Evolutionary conservation across 2,888 invertebrate species (phyloP).

Genomic region (Coenonympha glycerion): DNA sequence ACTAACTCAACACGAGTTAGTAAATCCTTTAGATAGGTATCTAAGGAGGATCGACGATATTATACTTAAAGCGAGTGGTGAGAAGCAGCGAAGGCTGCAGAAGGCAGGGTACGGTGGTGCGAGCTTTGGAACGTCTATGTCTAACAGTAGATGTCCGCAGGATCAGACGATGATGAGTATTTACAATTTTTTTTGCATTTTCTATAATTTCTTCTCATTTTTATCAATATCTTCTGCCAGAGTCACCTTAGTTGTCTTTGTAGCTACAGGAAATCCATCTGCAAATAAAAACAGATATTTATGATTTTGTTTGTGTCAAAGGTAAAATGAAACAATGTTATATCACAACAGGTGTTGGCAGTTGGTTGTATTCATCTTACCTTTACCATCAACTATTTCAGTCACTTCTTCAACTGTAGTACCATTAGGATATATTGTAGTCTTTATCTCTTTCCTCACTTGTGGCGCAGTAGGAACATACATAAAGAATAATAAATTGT

Average conservation of each 20-base stretch:
- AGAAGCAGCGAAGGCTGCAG: no score
- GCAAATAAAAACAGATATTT: no score
- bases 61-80: no score
- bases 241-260: not conserved
- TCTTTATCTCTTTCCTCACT: slow-evolving; percentile 39
- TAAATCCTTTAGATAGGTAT: no score
- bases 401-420: slow-evolving; percentile 42
- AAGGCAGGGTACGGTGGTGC: no score
- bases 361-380: not conserved
- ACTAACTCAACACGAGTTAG: no score
- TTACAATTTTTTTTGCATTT: not conserved
- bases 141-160: no score
- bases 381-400: slow-evolving; percentile 28
- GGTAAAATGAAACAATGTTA: no score
- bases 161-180: no score
- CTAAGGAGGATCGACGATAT: no score
- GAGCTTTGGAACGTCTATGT: no score
- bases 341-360: not conserved
- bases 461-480: slow-evolving; percentile 34
- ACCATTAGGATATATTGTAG: slow-evolving; percentile 45
- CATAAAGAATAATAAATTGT: slow-evolving; percentile 40
- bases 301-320: no score
- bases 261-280: not conserved
- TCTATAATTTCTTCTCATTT: not conserved
- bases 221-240: not conserved